phyloP scores from a whole-genome alignment of 2,797 vertebrate genomes.

The Hoplostethus atlanticus region DNA sequence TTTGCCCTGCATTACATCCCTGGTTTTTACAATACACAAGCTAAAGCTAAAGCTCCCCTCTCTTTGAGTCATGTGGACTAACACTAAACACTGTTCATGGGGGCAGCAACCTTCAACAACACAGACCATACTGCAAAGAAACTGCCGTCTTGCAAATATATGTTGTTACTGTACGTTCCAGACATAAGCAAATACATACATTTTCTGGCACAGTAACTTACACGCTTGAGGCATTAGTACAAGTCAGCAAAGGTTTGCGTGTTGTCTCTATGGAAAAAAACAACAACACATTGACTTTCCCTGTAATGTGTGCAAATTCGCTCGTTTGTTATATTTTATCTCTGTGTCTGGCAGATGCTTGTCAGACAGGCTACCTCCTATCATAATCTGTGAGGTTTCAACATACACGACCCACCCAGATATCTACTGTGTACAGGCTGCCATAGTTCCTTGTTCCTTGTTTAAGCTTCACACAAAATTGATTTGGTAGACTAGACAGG shows the following conservation, averaged over 20 bases:
- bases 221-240: background rate
- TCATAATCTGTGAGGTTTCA: constrained; percentile 53
- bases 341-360: constrained; percentile 19
- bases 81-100: background rate
- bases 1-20: too few species aligned
- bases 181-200: background rate
- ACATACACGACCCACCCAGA: constrained; percentile 14
- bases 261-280: background rate
- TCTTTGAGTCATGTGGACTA: background rate
- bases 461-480: constrained; percentile 11
- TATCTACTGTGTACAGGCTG: background rate
- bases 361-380: constrained; percentile 22
- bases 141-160: background rate
- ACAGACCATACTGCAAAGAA: background rate
- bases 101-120: background rate
- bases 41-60: background rate
- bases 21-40: too few species aligned
- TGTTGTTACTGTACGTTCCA: background rate
- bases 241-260: background rate
- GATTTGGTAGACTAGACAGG: background rate
- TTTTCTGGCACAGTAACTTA: background rate
- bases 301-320: too few species aligned
- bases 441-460: background rate
- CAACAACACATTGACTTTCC: background rate
- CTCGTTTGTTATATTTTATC: too few species aligned